Evolutionary conservation across 1,140 invertebrate species (phyloP).

Genomic region (Diabrotica undecimpunctata): DNA sequence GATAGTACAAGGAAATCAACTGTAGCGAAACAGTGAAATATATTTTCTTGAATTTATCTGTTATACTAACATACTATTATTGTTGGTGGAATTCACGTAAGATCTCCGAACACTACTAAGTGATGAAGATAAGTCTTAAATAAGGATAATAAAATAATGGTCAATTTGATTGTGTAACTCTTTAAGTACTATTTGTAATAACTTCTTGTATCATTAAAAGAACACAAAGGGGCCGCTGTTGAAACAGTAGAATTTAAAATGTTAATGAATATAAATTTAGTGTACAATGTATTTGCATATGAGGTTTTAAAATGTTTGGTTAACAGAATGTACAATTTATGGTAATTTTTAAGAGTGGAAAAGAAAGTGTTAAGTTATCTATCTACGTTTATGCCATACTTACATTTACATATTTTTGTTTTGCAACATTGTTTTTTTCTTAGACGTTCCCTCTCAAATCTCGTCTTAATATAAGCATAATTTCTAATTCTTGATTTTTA

Average conservation of each 20-base stretch:
- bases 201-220: neutral
- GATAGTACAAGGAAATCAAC: too few species aligned
- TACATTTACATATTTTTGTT: too few species aligned
- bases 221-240: neutral
- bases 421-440: too few species aligned
- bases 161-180: neutral
- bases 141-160: constrained; percentile 1
- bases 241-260: neutral
- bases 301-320: too few species aligned
- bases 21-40: neutral
- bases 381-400: too few species aligned
- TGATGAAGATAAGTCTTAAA: neutral
- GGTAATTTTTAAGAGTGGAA: too few species aligned
- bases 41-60: neutral
- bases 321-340: too few species aligned
- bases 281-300: too few species aligned
- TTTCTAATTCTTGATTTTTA: too few species aligned
- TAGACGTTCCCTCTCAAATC: too few species aligned
- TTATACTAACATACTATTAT: neutral
- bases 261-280: neutral
- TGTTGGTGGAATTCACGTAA: neutral
- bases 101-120: neutral
- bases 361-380: too few species aligned
- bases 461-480: too few species aligned
- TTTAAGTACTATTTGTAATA: neutral